Evolutionary conservation across 2,113 vertebrate genomes (phyloP).

Genomic region (Varanus salvator): DNA sequence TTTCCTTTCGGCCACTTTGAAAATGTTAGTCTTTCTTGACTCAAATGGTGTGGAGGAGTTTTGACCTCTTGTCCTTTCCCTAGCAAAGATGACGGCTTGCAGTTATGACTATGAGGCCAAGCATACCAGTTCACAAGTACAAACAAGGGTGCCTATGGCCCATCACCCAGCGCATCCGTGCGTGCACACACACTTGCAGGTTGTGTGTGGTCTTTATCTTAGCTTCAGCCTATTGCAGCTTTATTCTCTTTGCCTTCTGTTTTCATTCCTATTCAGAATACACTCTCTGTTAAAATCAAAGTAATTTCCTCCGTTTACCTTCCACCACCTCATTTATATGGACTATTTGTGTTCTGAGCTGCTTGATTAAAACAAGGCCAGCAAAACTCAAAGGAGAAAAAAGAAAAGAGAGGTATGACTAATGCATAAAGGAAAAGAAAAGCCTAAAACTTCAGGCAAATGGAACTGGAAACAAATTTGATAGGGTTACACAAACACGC

Average conservation of each 20-base stretch:
- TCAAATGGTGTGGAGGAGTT: slow-evolving; percentile 8
- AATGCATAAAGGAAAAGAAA: not conserved
- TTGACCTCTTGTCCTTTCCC: slow-evolving; percentile 8
- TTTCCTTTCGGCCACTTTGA: not conserved
- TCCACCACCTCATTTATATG: not conserved
- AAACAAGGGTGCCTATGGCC: slow-evolving; percentile 48
- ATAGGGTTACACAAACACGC: not conserved
- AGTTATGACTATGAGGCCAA: not conserved
- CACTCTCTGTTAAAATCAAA: slow-evolving; percentile 19
- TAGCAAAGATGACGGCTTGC: not conserved
- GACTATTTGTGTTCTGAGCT: slow-evolving; percentile 12
- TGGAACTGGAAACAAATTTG: not conserved
- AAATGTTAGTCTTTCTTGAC: slow-evolving; percentile 36
- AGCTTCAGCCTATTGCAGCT: not conserved
- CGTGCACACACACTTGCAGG: slow-evolving; percentile 14
- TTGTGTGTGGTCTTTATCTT: slow-evolving; percentile 29
- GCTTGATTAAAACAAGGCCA: not conserved
- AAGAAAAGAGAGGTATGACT: not conserved
- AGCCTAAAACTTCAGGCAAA: fast-evolving
- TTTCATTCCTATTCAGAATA: slow-evolving; percentile 38
- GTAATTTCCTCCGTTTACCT: slow-evolving; percentile 5
- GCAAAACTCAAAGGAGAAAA: not conserved
- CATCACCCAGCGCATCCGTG: not conserved
- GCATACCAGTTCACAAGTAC: not conserved
- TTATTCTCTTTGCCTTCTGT: slow-evolving; percentile 46